Evolutionary conservation across 2,888 invertebrate species (phyloP).

Genomic region (Acanthococcus lagerstroemiae): DNA sequence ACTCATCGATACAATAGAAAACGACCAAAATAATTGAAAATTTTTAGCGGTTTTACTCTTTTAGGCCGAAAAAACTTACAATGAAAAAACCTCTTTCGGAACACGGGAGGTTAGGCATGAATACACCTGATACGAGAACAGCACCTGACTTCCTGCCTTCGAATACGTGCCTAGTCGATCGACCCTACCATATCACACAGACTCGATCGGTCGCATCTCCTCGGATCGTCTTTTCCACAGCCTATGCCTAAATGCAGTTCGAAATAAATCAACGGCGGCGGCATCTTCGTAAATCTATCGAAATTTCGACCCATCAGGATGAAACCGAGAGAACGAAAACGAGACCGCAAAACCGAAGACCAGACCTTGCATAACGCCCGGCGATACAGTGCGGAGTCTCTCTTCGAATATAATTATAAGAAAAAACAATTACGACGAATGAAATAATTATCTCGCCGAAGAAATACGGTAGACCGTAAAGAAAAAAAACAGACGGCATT

Average conservation of each 20-base stretch:
- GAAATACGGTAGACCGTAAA: constrained; percentile 9
- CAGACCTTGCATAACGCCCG: background rate
- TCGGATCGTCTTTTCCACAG: background rate
- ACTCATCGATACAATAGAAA: background rate
- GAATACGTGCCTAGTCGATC: constrained; percentile 18
- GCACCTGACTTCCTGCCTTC: constrained; percentile 27
- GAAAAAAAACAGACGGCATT: background rate
- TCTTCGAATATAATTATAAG: background rate
- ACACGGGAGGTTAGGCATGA: constrained; percentile 8
- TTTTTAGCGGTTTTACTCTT: background rate
- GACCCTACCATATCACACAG: constrained; percentile 11
- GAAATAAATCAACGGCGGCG: background rate
- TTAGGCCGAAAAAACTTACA: too few species aligned
- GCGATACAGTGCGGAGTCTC: background rate
- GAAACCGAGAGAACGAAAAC: too few species aligned
- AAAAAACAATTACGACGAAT: constrained; percentile 11
- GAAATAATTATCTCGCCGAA: constrained; percentile 5
- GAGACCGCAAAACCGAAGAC: background rate
- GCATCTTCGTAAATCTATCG: too few species aligned
- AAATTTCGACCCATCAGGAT: too few species aligned
- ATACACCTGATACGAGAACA: constrained; percentile 19
- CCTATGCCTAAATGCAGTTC: too few species aligned
- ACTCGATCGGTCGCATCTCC: background rate
- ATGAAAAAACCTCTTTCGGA: background rate
- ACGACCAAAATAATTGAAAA: background rate